Evolutionary conservation across 2,888 invertebrate species (phyloP).

Genomic region (Aleiodes leptofemur): DNA sequence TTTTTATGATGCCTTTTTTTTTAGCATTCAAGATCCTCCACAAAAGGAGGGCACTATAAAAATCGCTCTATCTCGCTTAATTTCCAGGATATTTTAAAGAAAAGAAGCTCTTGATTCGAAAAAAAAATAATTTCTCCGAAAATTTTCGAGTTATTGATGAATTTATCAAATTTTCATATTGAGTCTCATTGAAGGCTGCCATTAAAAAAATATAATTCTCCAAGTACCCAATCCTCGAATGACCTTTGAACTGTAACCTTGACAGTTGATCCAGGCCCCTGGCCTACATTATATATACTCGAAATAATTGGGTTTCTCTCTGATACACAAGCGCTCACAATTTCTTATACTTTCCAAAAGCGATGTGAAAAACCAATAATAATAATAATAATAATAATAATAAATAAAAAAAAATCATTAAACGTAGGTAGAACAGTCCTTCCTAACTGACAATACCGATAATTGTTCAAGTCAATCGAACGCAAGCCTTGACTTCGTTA

Average conservation of each 20-base stretch:
- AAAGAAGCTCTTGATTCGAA: too few species aligned
- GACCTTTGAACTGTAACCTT: conserved; percentile 33
- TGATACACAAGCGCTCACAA: background rate
- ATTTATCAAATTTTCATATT: background rate
- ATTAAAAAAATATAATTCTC: background rate
- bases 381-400: background rate
- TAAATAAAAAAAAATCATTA: conserved; percentile 30
- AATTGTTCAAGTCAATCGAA: conserved; percentile 48
- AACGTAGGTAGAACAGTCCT: conserved; percentile 28
- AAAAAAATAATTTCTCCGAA: too few species aligned
- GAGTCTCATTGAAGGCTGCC: background rate
- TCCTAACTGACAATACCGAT: conserved; percentile 37
- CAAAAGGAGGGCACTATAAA: too few species aligned
- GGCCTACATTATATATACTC: conserved; percentile 34
- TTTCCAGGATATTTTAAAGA: too few species aligned
- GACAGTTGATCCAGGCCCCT: conserved; percentile 30
- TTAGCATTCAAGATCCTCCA: too few species aligned
- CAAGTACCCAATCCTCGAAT: background rate
- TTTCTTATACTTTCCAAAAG: background rate
- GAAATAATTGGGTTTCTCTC: conserved; percentile 17
- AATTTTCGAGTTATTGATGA: background rate
- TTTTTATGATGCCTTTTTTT: too few species aligned
- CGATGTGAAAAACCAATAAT: background rate
- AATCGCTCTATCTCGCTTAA: too few species aligned
- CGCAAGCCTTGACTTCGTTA: conserved; percentile 71